phyloP scores from a whole-genome alignment of 2,888 invertebrate species.

The Eupithecia subumbrata region DNA sequence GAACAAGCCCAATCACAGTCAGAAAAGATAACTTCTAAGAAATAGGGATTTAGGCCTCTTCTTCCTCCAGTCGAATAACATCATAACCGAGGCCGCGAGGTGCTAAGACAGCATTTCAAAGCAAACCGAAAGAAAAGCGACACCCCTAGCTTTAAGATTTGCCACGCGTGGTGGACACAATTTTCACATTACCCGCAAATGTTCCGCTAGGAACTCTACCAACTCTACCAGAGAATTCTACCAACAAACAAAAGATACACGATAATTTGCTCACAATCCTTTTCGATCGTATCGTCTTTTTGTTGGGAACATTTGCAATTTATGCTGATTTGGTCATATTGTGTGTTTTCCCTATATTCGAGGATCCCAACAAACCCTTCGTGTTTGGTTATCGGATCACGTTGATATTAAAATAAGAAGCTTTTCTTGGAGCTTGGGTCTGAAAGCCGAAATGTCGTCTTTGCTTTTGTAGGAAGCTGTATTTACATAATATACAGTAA shows the following conservation, averaged over 20 bases:
- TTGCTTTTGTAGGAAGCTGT: conserved; percentile 14
- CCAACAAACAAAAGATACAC: neutral
- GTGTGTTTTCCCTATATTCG: conserved; percentile 30
- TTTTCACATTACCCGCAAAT: conserved; percentile 26
- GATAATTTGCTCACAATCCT: conserved; percentile 6
- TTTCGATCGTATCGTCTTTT: conserved; percentile 12
- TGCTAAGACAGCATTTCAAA: neutral
- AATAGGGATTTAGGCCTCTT: neutral
- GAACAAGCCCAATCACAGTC: neutral
- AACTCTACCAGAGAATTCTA: neutral
- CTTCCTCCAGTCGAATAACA: neutral
- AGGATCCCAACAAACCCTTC: conserved; percentile 23
- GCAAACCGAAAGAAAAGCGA: conserved; percentile 5
- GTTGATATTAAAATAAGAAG: conserved; percentile 35
- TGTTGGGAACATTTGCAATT: conserved; percentile 17
- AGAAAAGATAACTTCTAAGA: neutral
- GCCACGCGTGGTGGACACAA: conserved; percentile 22
- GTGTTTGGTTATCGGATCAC: conserved; percentile 36
- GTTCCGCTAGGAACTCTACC: conserved; percentile 2
- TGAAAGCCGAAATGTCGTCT: conserved; percentile 17
- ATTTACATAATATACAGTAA: conserved; percentile 13
- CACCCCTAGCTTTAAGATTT: conserved; percentile 24
- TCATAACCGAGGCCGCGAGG: neutral
- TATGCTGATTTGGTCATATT: conserved; percentile 28
- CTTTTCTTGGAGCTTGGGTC: conserved; percentile 23